phyloP scores from a whole-genome alignment of 2,888 invertebrate species.

The Agrotis segetum region DNA sequence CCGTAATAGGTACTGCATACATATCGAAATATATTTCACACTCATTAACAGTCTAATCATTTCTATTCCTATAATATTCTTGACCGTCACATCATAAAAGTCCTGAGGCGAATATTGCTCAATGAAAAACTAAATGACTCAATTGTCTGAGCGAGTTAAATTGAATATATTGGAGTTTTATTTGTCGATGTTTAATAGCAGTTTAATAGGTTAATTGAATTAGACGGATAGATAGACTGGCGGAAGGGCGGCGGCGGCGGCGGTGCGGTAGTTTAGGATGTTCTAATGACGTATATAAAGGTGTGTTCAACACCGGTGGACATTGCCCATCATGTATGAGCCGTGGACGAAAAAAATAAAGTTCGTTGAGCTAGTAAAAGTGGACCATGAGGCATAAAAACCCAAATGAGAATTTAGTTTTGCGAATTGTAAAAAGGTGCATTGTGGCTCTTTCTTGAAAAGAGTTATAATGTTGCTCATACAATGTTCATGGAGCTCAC shows the following conservation, averaged over 20 bases:
- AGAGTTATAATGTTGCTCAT: neutral
- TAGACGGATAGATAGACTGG: conserved; percentile 26
- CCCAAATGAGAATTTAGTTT: conserved; percentile 13
- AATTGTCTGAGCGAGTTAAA: conserved; percentile 40
- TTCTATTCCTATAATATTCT: no score
- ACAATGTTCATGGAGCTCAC: neutral
- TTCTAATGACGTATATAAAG: conserved; percentile 8
- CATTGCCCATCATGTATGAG: neutral
- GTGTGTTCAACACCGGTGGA: neutral
- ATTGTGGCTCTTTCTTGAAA: neutral
- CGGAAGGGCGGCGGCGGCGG: conserved; percentile 2
- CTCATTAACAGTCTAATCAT: no score
- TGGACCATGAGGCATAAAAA: neutral
- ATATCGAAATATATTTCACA: no score
- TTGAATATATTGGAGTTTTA: conserved; percentile 42
- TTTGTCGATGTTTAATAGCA: conserved; percentile 9
- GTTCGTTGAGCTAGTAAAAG: neutral
- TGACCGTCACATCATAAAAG: neutral
- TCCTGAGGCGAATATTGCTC: conserved; percentile 9
- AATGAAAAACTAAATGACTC: conserved; percentile 46
- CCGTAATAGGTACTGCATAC: no score
- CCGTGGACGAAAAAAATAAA: neutral
- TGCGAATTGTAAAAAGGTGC: neutral
- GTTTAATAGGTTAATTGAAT: conserved; percentile 58
- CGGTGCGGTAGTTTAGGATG: no score